Evolutionary conservation across 2,888 invertebrate genomes (phyloP).

Genomic region (Diachrysia chrysitis): DNA sequence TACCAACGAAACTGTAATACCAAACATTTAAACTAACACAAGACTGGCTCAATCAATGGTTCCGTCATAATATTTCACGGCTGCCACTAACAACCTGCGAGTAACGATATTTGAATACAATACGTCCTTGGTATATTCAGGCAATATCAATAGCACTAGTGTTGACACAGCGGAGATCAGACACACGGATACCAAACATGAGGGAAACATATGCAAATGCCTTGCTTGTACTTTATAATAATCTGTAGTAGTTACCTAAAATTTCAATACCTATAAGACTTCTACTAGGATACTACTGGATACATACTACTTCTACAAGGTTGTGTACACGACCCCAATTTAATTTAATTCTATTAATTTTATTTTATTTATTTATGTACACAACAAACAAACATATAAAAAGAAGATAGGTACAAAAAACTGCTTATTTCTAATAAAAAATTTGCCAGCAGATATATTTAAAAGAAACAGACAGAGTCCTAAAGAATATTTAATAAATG

Average conservation of each 20-base stretch:
- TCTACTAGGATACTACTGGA: not conserved
- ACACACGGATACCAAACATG: slow-evolving; percentile 15
- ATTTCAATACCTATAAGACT: not conserved
- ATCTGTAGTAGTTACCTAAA: not conserved
- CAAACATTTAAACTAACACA: not conserved
- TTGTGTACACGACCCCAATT: too few species aligned
- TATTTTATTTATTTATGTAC: too few species aligned
- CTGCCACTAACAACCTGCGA: slow-evolving; percentile 45
- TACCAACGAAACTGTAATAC: not conserved
- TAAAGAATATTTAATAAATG: too few species aligned
- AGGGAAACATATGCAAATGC: slow-evolving; percentile 14
- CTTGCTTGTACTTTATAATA: not conserved
- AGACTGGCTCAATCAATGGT: not conserved
- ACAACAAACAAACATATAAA: too few species aligned
- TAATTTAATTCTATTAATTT: too few species aligned
- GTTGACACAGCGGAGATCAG: slow-evolving; percentile 21
- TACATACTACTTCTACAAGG: too few species aligned
- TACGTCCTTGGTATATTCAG: slow-evolving; percentile 39
- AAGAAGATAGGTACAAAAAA: too few species aligned
- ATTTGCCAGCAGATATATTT: too few species aligned
- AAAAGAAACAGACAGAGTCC: too few species aligned
- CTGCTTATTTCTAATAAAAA: too few species aligned
- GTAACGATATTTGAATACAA: slow-evolving; percentile 42
- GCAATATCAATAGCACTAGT: slow-evolving; percentile 46
- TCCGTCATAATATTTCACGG: slow-evolving; percentile 4